Base-by-base conservation (phyloP, 2,888 invertebrate species). In the Macaria liturata region DNA sequence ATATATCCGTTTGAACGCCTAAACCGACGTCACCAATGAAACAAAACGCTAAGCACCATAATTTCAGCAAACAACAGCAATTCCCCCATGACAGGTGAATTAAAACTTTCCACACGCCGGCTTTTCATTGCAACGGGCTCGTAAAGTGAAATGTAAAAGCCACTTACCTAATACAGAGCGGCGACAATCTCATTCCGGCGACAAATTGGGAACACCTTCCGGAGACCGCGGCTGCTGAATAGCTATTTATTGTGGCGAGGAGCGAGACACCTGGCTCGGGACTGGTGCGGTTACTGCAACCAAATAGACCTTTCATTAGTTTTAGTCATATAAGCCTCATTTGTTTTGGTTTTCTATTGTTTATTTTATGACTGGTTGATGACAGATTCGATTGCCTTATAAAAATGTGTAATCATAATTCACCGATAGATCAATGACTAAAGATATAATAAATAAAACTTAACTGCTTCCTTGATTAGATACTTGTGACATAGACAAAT, bases 171-270 rank as follows among this genome's bases (percentile, higher is more conserved):
- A 86, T 86, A 81, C 84, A 78, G 84, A 83, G 84, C 86, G 86
- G 84, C 78, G 88, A 88, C 90, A 89, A 87, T 87, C 85, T 88
- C 86, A 88, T 89, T 88, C 82, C 70, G 78, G 73, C 84, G 88
- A 90, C 90, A 90, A 90, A 91, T 91, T 88, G 88, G 81, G 84
- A 85, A 84, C 88, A 86, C 83, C 87, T 88, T 87, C 86, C 86
- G 68, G 76, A 81, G 74, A 74, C 76, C 75, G 81, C 78, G 79
- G 70, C 80, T 78, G 80, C 81, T 84, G 87, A 88, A 84, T 81
- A 84, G 83, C 88, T 86, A 85, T 90, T 88, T 86, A 83, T 88
- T 88, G 88, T 79, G 88, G 83, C 72, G 72, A 69, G 67, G 72
- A 74, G 80, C 74, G 80, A 73, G 86, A 84, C 88, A 88, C 85